Evolutionary conservation across 2,113 vertebrate species (phyloP).

Genomic region (Menura novaehollandiae): DNA sequence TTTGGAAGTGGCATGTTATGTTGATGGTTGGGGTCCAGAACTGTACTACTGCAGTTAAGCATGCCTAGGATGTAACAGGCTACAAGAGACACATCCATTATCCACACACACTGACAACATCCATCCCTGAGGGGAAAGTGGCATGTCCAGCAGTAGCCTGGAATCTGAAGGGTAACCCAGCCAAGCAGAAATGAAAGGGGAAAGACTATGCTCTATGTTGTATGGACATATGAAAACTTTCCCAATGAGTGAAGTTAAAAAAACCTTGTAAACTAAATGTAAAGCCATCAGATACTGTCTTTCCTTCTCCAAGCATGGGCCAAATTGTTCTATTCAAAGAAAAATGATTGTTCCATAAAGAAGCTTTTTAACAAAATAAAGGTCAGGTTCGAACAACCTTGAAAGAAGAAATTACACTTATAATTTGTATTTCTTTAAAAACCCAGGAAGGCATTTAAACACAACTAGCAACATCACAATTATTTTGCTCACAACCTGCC

Average conservation of each 20-base stretch:
- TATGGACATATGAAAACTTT: not conserved
- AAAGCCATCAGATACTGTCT: not conserved
- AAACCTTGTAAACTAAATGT: not conserved
- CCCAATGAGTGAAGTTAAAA: not conserved
- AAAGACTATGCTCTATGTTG: not conserved
- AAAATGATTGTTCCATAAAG: not conserved
- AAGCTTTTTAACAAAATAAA: not conserved
- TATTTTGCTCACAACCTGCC: not conserved
- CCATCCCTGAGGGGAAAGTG: not conserved
- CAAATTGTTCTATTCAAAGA: not conserved
- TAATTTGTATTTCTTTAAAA: not conserved
- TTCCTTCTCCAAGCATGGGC: not conserved
- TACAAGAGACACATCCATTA: not conserved
- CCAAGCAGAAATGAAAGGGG: not conserved
- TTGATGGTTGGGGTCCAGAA: not conserved
- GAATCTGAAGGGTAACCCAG: not conserved
- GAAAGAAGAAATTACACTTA: not conserved
- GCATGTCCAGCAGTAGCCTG: not conserved
- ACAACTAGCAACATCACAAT: not conserved
- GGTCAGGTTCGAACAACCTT: not conserved
- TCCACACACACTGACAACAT: not conserved
- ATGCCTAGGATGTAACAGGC: not conserved
- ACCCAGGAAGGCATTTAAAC: not conserved
- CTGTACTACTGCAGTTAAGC: not conserved
- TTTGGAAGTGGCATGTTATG: not conserved